Evolutionary conservation across 2,113 vertebrate genomes (phyloP).

Genomic region (Pangasianodon hypophthalmus): DNA sequence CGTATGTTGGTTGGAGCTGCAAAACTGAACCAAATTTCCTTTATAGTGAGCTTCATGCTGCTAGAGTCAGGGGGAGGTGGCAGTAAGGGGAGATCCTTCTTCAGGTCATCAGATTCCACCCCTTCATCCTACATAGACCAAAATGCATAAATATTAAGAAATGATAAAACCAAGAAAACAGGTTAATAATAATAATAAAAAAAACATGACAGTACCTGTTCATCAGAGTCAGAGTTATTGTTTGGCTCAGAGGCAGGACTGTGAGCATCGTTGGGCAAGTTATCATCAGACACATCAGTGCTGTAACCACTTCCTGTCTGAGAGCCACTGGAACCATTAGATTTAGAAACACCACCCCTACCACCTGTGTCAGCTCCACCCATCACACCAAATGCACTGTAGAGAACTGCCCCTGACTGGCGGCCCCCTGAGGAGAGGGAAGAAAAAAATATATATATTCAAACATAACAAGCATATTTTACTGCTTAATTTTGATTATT

Average conservation of each 20-base stretch:
- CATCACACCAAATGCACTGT: conserved; percentile 89
- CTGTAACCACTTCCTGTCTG: conserved; percentile 98
- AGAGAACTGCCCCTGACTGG: conserved; percentile 91
- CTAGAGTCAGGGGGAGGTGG: conserved; percentile 96
- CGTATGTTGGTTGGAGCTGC: conserved; percentile 96
- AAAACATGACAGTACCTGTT: conserved; percentile 78
- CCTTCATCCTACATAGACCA: conserved; percentile 86
- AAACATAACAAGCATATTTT: neutral
- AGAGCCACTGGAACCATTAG: conserved; percentile 92
- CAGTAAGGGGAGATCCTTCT: conserved; percentile 95
- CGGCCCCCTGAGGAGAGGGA: conserved; percentile 69
- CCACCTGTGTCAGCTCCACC: conserved; percentile 78
- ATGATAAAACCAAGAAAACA: neutral
- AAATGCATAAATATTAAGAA: neutral
- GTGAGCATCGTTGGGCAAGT: conserved; percentile 83
- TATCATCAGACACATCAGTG: conserved; percentile 94
- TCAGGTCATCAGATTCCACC: conserved; percentile 96
- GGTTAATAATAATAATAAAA: neutral
- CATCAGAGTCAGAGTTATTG: conserved; percentile 91
- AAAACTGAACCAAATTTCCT: conserved; percentile 99
- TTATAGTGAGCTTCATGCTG: conserved; percentile 97
- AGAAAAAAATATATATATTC: neutral
- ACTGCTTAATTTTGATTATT: neutral
- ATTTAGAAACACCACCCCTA: conserved; percentile 82
- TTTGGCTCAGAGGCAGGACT: conserved; percentile 88